Evolutionary conservation across 2,113 vertebrate species (phyloP).

Genomic region (Pedetes capensis): DNA sequence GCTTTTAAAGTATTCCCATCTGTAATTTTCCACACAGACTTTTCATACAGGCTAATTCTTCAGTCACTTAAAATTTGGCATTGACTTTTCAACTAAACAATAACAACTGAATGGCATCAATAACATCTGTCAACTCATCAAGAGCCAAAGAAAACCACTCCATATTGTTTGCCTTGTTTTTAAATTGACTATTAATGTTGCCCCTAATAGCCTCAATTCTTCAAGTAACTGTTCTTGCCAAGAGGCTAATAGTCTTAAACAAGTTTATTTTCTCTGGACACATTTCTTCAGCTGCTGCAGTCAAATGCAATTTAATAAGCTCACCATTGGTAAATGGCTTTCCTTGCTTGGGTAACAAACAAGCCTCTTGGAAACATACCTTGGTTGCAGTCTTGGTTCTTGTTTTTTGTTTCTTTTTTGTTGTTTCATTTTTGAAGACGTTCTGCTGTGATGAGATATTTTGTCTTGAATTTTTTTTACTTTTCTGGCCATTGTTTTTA

Average conservation of each 20-base stretch:
- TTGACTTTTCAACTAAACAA: conserved; percentile 34
- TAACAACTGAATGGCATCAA: conserved; percentile 17
- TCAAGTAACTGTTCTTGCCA: conserved; percentile 39
- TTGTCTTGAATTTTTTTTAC: background rate
- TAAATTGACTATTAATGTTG: conserved; percentile 32
- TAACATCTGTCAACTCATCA: conserved; percentile 30
- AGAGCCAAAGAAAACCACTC: conserved; percentile 27
- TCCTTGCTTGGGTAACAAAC: background rate
- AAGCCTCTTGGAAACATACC: background rate
- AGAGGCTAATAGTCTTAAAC: conserved; percentile 35
- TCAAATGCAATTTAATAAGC: conserved; percentile 48
- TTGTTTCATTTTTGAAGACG: background rate
- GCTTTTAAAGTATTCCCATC: background rate
- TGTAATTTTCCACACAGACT: background rate
- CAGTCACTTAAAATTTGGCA: conserved; percentile 13
- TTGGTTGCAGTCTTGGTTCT: background rate
- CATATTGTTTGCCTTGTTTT: conserved; percentile 32
- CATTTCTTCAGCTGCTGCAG: background rate
- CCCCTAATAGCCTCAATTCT: conserved; percentile 33
- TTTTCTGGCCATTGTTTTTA: background rate
- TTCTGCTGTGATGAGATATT: background rate
- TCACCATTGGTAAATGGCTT: background rate
- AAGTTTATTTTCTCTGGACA: conserved; percentile 40
- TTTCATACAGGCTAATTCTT: background rate
- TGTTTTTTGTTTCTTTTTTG: background rate